A percentile compares a stretch with the other conserved stretches of the same genome.
Conservation (phyloP, 1,140 invertebrate species). For the Philotrypesis tridentata region DNA sequence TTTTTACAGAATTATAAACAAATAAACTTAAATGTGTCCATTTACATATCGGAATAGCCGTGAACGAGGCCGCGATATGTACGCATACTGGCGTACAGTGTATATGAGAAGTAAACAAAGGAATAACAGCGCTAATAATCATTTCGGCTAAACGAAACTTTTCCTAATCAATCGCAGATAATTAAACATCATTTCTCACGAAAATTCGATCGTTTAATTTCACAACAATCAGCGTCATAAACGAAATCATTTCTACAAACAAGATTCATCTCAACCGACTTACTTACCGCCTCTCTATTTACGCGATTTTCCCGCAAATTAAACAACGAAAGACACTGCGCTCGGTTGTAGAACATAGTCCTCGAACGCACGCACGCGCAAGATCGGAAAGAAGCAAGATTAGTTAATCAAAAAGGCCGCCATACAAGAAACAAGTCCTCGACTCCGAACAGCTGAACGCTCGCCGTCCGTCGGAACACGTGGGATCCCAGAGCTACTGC, state of each 20-base stretch:
- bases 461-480: slow-evolving; percentile 41
- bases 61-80: too few relatives aligned
- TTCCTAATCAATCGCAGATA: too few relatives aligned
- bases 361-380: not conserved
- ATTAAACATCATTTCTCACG: too few relatives aligned
- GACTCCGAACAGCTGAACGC: slow-evolving; percentile 35
- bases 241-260: not conserved
- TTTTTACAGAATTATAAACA: too few relatives aligned
- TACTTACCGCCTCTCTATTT: not conserved
- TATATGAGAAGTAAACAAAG: too few relatives aligned
- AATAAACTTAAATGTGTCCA: too few relatives aligned
- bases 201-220: not conserved
- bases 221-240: not conserved
- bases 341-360: not conserved
- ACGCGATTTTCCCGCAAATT: not conserved
- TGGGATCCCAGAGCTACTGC: slow-evolving; percentile 2
- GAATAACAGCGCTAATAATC: too few relatives aligned
- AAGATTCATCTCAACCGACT: not conserved
- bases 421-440: not conserved
- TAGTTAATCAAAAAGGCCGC: not conserved
- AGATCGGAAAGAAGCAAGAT: not conserved
- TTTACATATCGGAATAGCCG: too few relatives aligned
- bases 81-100: not conserved
- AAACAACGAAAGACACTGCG: not conserved
- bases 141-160: too few relatives aligned